A percentile compares a stretch with the other conserved stretches of the same genome.
Evolutionary conservation across 2,888 invertebrate genomes (phyloP).

Genomic region (Ptilodon capucinus): DNA sequence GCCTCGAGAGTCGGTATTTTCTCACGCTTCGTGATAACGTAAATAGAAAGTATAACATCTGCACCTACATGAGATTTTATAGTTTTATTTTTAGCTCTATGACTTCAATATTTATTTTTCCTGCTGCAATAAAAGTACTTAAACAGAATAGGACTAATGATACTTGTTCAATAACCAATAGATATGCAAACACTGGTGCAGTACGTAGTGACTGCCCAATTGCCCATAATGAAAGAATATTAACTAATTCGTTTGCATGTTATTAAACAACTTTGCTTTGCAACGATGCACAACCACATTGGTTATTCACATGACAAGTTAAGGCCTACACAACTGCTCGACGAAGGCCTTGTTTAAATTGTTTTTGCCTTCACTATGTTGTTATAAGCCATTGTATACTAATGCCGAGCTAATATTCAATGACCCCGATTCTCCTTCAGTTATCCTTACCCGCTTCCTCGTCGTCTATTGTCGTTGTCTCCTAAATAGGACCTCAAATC

Average conservation of each 20-base stretch:
- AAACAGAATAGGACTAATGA: neutral
- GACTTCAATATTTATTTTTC: neutral
- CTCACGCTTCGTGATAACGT: conserved; percentile 18
- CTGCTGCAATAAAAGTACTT: neutral
- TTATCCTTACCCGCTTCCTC: conserved; percentile 26
- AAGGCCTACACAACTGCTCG: conserved; percentile 23
- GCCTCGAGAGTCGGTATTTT: conserved; percentile 24
- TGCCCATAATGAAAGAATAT: neutral
- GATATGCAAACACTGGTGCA: neutral
- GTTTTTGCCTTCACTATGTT: conserved; percentile 62
- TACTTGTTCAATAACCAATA: neutral
- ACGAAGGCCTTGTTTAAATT: conserved; percentile 60
- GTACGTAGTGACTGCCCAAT: neutral
- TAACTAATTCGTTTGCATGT: neutral
- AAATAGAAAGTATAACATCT: conserved; percentile 14
- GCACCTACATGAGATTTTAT: neutral
- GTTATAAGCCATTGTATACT: conserved; percentile 60
- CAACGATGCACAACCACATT: conserved; percentile 39
- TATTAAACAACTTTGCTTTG: conserved; percentile 2
- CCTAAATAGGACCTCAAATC: conserved; percentile 5
- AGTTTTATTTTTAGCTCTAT: neutral
- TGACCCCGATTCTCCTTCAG: conserved; percentile 52
- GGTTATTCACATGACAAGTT: conserved; percentile 47
- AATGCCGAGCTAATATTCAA: conserved; percentile 57
- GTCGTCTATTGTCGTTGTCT: conserved; percentile 8